Evolutionary conservation across 2,888 invertebrate species (phyloP).

Genomic region (Dusona sp.): DNA sequence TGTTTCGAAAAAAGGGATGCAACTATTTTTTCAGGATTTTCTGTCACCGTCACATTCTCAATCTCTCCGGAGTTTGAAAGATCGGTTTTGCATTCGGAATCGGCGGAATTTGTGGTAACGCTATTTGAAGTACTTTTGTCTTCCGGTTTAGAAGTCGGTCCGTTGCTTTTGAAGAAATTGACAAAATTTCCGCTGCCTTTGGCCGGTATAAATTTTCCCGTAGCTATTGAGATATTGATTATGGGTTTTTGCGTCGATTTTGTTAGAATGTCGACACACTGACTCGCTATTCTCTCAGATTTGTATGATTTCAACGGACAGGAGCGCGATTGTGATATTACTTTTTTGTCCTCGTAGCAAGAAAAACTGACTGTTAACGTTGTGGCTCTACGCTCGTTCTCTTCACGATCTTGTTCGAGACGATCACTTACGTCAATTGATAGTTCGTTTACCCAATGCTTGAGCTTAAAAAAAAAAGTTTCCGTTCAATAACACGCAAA

Average conservation of each 20-base stretch:
- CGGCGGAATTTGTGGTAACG: background rate
- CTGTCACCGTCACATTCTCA: background rate
- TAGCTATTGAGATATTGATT: conserved; percentile 85
- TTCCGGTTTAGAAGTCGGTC: conserved; percentile 67
- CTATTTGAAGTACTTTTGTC: conserved; percentile 64
- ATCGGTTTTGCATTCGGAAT: background rate
- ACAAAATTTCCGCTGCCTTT: conserved; percentile 79
- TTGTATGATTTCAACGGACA: conserved; percentile 88
- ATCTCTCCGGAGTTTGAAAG: background rate
- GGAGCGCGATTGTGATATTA: conserved; percentile 87
- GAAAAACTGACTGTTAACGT: conserved; percentile 91
- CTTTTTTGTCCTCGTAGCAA: conserved; percentile 72
- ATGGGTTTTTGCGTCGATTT: conserved; percentile 86
- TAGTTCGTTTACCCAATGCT: conserved; percentile 93
- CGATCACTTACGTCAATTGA: conserved; percentile 94
- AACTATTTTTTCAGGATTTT: conserved; percentile 21
- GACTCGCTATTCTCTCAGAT: conserved; percentile 88
- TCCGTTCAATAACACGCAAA: background rate
- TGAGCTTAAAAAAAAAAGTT: conserved; percentile 78
- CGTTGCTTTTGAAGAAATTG: conserved; percentile 79
- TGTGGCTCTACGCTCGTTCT: conserved; percentile 93
- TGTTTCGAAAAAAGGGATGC: conserved; percentile 46
- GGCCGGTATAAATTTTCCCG: conserved; percentile 84
- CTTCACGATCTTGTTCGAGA: conserved; percentile 91
- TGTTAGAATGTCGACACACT: conserved; percentile 89